Conservation (phyloP, 2,888 invertebrate species). For the Beris chalybata region DNA sequence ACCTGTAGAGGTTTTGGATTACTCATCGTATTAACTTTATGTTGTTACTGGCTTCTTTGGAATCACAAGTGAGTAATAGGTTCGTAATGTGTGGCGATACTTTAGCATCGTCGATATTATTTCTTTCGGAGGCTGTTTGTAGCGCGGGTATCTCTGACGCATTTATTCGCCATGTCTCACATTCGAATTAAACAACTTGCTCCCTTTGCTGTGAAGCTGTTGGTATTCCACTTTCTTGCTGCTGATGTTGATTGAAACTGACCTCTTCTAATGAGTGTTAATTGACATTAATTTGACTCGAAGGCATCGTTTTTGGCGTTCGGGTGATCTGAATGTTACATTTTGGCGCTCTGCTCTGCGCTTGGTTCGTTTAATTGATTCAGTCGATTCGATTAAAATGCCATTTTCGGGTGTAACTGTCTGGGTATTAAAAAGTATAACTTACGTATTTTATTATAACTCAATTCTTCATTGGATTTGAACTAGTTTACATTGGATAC, state of each 20-base stretch:
- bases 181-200: background rate
- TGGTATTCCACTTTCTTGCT: slow-evolving; percentile 6
- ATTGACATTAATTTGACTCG: slow-evolving; percentile 55
- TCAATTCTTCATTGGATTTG: too few relatives aligned
- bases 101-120: background rate
- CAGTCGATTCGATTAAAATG: background rate
- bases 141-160: background rate
- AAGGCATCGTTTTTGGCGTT: slow-evolving; percentile 4
- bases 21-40: slow-evolving; percentile 10
- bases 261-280: slow-evolving; percentile 56
- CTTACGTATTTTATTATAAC: too few relatives aligned
- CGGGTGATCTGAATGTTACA: too few relatives aligned
- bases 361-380: too few relatives aligned
- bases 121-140: background rate
- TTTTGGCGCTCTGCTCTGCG: too few relatives aligned
- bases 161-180: background rate
- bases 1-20: slow-evolving; percentile 15
- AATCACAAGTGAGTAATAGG: slow-evolving; percentile 28
- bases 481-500: too few relatives aligned
- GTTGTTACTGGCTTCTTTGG: slow-evolving; percentile 4
- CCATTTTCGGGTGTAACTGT: background rate
- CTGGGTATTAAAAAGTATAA: too few relatives aligned
- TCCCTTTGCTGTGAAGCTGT: slow-evolving; percentile 9
- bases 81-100: slow-evolving; percentile 8
- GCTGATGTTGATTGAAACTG: slow-evolving; percentile 45